Base-by-base conservation (phyloP, 2,888 invertebrate genomes). In the Cenopis cana region DNA sequence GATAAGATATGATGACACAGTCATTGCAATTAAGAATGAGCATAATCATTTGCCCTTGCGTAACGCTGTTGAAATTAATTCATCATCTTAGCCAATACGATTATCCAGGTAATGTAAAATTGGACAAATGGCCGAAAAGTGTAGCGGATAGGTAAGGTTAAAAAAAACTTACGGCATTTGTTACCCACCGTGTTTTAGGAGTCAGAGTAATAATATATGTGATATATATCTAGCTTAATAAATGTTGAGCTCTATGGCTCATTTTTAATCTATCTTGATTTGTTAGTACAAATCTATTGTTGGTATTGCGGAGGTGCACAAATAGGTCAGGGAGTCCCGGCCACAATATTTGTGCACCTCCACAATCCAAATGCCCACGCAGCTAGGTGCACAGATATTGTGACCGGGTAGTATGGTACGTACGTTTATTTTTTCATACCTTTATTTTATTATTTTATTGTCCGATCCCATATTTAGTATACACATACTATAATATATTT, bases 21-120 rank as follows among this genome's bases (percentile, higher is more conserved):
- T 72, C 6, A 14, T 75, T 0, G n/a, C 4, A 14, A 14, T 65
- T 3, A 69, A 61, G 17, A 36, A 65, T 38, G n/a, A 36, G 17
- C 73, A 74, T 65, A 73, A 73, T 60, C 73, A 74, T 56, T 18
- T 14, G 33, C 20, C 33, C 9, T 11, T 50, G 4, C 18, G n/a
- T 29, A 1, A 14, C 29, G 14, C 12, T 11, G 24, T 12, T 29
- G 6, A 50, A 18, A 18, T 54, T 14, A 20, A 29, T 54, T 54
- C 1, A 14, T 5, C 41, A n/a, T n/a, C n/a, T 46, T 46, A 46
- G 46, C 46, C n/a, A 46, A 46, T 12, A 41, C 0, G 14, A 41
- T 41, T 41, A 41, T 14, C 14, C 4, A 14, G 14, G 14, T 14
- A 12, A 14, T 41, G 0, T 14, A 4, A 14, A 14, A 14, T 41